Percentiles rank a stretch among this genome's conserved stretches.
Evolutionary conservation across 2,888 invertebrate species (phyloP).

Genomic region (Lasioglossum oenotherae): DNA sequence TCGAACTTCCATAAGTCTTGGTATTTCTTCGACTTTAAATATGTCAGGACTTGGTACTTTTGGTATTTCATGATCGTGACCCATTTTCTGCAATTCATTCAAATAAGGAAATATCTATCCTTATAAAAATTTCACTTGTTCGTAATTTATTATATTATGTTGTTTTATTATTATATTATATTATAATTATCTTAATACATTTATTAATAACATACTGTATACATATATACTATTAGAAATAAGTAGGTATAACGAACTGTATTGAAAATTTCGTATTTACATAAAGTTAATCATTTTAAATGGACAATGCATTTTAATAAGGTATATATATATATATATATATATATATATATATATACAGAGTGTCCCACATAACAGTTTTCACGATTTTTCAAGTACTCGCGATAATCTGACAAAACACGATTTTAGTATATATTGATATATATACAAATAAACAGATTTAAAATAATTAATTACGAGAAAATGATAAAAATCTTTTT

Average conservation of each 20-base stretch:
- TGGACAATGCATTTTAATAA: background rate
- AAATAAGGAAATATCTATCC: background rate
- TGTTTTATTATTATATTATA: too few species aligned
- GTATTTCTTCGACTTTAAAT: conserved; percentile 90
- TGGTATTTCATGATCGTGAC: conserved; percentile 85
- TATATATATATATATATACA: background rate
- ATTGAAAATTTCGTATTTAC: background rate
- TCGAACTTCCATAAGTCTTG: conserved; percentile 88
- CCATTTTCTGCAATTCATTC: conserved; percentile 81
- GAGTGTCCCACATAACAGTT: too few species aligned
- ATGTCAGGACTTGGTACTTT: conserved; percentile 89
- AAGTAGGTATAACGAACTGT: background rate
- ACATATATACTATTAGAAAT: background rate
- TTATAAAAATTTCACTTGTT: background rate
- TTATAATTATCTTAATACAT: too few species aligned
- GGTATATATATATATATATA: background rate
- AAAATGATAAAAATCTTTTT: background rate
- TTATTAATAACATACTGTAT: too few species aligned
- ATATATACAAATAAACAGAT: background rate
- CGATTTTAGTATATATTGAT: too few species aligned
- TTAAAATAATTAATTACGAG: background rate
- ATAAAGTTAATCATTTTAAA: background rate
- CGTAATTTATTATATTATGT: background rate
- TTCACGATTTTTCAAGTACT: too few species aligned
- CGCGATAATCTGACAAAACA: too few species aligned